These are phyloP conservation scores for Ormyrus nitidulus DNA, from an alignment of 2,888 invertebrate genomes.

Conservation along the genomic window DNA sequence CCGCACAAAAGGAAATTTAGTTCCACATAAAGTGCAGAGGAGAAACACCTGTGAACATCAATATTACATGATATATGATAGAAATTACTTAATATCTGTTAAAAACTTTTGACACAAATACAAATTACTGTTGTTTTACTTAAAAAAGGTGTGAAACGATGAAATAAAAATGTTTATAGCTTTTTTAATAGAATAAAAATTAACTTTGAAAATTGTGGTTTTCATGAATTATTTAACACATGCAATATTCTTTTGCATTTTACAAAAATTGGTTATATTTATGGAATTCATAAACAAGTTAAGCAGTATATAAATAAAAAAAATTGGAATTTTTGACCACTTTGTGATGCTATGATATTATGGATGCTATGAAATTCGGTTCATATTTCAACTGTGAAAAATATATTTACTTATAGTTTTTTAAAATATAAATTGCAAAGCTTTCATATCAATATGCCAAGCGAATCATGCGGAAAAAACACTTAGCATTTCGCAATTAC, in stretches of 20 bases:
- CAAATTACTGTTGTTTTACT: conserved; percentile 32
- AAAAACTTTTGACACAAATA: conserved; percentile 33
- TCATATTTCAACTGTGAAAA: conserved; percentile 32
- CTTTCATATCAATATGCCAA: conserved; percentile 56
- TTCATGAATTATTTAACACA: conserved; percentile 37
- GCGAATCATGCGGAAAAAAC: conserved; percentile 67
- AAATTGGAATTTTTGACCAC: conserved; percentile 11
- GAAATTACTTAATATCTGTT: conserved; percentile 41
- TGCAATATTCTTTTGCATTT: conserved; percentile 42
- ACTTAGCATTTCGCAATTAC: conserved; percentile 71
- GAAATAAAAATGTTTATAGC: conserved; percentile 13
- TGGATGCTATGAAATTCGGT: conserved; percentile 25
- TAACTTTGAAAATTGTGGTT: conserved; percentile 30
- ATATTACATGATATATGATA: conserved; percentile 46
- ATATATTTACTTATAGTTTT: conserved; percentile 40
- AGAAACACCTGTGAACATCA: conserved; percentile 59
- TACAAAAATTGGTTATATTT: not conserved
- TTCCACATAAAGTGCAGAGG: conserved; percentile 58
- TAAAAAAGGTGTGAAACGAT: conserved; percentile 21
- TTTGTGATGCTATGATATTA: conserved; percentile 5
- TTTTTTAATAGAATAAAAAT: conserved; percentile 12
- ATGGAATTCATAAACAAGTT: conserved; percentile 27
- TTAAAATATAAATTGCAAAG: conserved; percentile 52
- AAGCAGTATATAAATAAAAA: conserved; percentile 44
- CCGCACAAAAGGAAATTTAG: conserved; percentile 29